Percentiles rank a stretch among this genome's conserved stretches.
phyloP scores from a whole-genome alignment of 1,140 invertebrate genomes.

The Limonius californicus region DNA sequence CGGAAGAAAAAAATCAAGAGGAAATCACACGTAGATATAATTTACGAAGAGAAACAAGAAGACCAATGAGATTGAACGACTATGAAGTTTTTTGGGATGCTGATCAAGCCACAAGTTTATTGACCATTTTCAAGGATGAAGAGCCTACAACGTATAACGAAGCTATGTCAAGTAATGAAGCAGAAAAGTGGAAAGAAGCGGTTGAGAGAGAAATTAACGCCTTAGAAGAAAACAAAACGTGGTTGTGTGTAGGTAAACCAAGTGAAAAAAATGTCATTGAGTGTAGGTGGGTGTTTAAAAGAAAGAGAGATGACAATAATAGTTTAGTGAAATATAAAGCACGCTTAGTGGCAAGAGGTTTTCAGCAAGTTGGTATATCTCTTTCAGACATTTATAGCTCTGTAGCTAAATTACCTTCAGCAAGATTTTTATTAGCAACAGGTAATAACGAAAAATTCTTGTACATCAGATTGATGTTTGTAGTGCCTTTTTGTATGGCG shows the following conservation, averaged over 20 bases:
- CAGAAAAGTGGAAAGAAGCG: slow-evolving; percentile 34
- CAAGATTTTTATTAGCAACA: slow-evolving; percentile 23
- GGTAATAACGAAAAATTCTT: background rate
- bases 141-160: slow-evolving; percentile 38
- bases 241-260: background rate
- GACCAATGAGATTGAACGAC: too few relatives aligned
- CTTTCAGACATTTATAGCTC: slow-evolving; percentile 28
- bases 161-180: slow-evolving; percentile 32
- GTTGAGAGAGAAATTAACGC: slow-evolving; percentile 36
- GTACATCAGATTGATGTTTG: slow-evolving; percentile 46
- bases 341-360: slow-evolving; percentile 20
- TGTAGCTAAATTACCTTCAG: slow-evolving; percentile 28
- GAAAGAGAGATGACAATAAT: slow-evolving; percentile 2
- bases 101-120: slow-evolving; percentile 21
- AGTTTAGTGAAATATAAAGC: background rate
- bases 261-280: background rate
- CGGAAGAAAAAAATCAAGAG: background rate
- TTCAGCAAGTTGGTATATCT: slow-evolving; percentile 9
- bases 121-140: slow-evolving; percentile 22
- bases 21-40: too few relatives aligned
- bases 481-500: slow-evolving; percentile 45
- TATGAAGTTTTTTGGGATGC: slow-evolving; percentile 25
- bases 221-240: slow-evolving; percentile 21
- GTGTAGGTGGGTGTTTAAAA: slow-evolving; percentile 35
- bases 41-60: slow-evolving; percentile 15